Evolutionary conservation across 2,888 invertebrate genomes (phyloP), one percentile per base, ranked within the genome.

Genomic region (Cyclophora punctaria): DNA sequence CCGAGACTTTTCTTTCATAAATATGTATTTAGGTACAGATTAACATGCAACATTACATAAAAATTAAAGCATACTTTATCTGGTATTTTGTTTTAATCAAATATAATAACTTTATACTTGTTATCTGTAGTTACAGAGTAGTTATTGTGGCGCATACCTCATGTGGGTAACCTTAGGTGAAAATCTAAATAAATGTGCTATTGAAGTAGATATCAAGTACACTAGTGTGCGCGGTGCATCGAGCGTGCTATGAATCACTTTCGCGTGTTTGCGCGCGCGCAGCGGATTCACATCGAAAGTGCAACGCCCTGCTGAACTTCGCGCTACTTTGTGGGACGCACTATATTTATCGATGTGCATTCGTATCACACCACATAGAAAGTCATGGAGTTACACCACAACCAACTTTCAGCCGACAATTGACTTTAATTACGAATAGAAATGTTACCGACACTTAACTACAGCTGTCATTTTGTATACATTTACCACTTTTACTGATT

Each of bases 271-370:
- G 75, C 80, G 74, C 73, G 56, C 53, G 71, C 76, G 78, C 78
- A 71, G 64, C 64, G 63, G 71, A 70, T 71, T 73, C 72, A 70
- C 73, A 73, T 75, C 68, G 77, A 79, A 77, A 83, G 86, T 83
- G 83, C 87, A 86, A 82, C 71, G 85, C 73, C 84, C 86, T 65
- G 76, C 59, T 85, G 86, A 86, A 86, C 85, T 86, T 85, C 82
- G 75, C 71, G 75, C 74, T 72, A 72, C 74, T 75, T 80, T 82
- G 73, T 79, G 73, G 75, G 74, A 72, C 76, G 71, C 56, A 57
- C 62, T 56, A 57, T 54, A 57, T 58, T 52, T 60, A 55, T 55
- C 57, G 55, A 59, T 53, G 46, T 47, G 47, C 45, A 41, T 42
- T 45, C 46, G 42, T 44, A 46, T 42, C 45, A 47, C 37, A 50